A percentile compares a stretch with the other conserved stretches of the same genome.
phyloP scores from a whole-genome alignment of 2,113 vertebrate genomes.

The Shinisaurus crocodilurus region DNA sequence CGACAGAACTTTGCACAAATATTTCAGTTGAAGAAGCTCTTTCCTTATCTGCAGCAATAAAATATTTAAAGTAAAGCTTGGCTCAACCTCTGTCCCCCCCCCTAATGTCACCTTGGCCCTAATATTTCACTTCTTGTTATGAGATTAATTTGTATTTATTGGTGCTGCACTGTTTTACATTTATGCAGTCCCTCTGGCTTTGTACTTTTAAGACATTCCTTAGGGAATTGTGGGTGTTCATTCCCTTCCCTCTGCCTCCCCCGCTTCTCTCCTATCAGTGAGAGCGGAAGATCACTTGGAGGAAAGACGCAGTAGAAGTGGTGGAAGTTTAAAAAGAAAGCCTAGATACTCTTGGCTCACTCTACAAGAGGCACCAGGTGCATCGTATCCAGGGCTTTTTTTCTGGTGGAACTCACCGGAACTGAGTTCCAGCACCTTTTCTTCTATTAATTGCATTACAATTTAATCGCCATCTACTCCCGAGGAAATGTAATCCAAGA shows the following conservation, averaged over 20 bases:
- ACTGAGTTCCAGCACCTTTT: too few relatives aligned
- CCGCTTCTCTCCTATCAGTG: slow-evolving; percentile 22
- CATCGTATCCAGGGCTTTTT: too few relatives aligned
- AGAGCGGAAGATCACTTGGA: slow-evolving; percentile 27
- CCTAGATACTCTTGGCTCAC: slow-evolving; percentile 24
- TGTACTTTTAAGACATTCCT: slow-evolving; percentile 38
- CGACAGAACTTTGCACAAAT: slow-evolving; percentile 12
- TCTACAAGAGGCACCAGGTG: slow-evolving; percentile 4
- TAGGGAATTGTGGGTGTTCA: slow-evolving; percentile 22
- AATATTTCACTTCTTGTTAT: slow-evolving; percentile 67
- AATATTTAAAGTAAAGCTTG: slow-evolving; percentile 71
- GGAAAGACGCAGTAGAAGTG: slow-evolving; percentile 12
- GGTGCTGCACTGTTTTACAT: slow-evolving; percentile 40
- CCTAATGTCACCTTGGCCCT: slow-evolving; percentile 70
- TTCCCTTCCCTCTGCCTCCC: not conserved
- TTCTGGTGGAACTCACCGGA: too few relatives aligned
- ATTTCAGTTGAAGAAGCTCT: slow-evolving; percentile 35
- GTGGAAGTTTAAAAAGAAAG: slow-evolving; percentile 40
- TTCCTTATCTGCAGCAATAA: slow-evolving; percentile 67
- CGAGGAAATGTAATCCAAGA: too few relatives aligned
- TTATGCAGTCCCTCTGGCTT: slow-evolving; percentile 28
- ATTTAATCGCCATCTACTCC: too few relatives aligned
- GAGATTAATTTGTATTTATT: slow-evolving; percentile 69
- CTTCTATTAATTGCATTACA: too few relatives aligned
- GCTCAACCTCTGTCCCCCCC: slow-evolving; percentile 53